Evolutionary conservation across 1,140 invertebrate genomes (phyloP).

Genomic region (Neotoxoptera formosana): DNA sequence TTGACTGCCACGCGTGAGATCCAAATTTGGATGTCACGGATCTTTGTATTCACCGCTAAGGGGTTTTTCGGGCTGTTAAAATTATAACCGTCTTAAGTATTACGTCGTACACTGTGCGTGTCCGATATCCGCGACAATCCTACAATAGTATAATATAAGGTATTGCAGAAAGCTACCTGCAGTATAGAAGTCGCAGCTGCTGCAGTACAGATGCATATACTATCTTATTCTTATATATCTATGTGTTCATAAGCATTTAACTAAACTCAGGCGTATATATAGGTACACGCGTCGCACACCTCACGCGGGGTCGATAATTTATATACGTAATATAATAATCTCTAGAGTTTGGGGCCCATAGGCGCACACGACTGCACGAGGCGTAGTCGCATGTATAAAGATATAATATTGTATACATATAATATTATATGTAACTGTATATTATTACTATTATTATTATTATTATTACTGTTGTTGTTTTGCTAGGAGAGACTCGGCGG

Average conservation of each 20-base stretch:
- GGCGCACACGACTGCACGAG: not conserved
- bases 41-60: not conserved
- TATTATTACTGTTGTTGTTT: not conserved
- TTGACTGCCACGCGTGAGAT: not conserved
- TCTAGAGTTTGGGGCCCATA: not conserved
- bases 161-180: not conserved
- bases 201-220: not conserved
- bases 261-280: not conserved
- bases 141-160: not conserved
- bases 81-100: not conserved
- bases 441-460: slow-evolving; percentile 3
- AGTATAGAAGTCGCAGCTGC: not conserved
- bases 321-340: not conserved
- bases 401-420: not conserved
- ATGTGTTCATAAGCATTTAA: not conserved
- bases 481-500: too few relatives aligned
- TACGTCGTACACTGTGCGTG: not conserved
- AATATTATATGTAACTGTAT: not conserved
- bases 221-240: not conserved
- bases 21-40: not conserved
- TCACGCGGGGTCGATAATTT: not conserved
- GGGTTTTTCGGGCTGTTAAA: not conserved
- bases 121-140: not conserved
- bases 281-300: not conserved
- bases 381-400: not conserved